phyloP scores from a whole-genome alignment of 53 echinoderm and acorn worm species.

The Astropecten irregularis region DNA sequence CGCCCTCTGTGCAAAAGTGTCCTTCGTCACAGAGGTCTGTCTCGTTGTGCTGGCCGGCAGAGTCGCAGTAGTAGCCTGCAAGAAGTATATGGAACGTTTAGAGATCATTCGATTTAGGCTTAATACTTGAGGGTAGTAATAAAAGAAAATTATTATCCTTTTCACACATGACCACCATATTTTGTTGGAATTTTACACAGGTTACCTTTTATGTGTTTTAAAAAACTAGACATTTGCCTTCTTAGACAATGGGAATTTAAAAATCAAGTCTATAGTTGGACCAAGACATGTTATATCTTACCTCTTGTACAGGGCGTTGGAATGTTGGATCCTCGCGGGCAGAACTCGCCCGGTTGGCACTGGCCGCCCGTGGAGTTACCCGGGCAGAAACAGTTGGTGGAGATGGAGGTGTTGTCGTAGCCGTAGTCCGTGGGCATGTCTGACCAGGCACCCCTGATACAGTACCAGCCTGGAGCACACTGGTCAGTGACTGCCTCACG shows the following conservation, averaged over 20 bases:
- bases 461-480: constrained; percentile 95
- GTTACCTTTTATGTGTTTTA: no score
- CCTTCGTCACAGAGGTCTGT: constrained; percentile 86
- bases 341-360: constrained; percentile 93
- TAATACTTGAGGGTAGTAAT: not conserved
- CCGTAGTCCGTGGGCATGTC: constrained; percentile 88
- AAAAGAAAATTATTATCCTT: no score
- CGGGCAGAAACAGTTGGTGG: constrained; percentile 87
- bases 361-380: constrained; percentile 92
- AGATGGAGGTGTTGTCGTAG: constrained; percentile 1
- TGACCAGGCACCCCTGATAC: constrained; percentile 92
- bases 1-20: constrained; percentile 85
- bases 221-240: no score
- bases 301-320: constrained; percentile 90
- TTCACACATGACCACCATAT: no score
- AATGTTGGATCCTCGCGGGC: constrained; percentile 80
- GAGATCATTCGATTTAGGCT: not conserved
- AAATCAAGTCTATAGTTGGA: no score
- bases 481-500: constrained; percentile 68
- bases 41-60: constrained; percentile 74
- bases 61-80: constrained; percentile 88
- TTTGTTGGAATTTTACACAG: no score
- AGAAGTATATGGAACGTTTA: not conserved
- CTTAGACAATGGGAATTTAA: no score
- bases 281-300: no score